A percentile compares a stretch with the other conserved stretches of the same genome.
These are phyloP conservation scores for Heliconius nattereri DNA, from an alignment of 1,140 invertebrate genomes.

Conservation along the genomic window DNA sequence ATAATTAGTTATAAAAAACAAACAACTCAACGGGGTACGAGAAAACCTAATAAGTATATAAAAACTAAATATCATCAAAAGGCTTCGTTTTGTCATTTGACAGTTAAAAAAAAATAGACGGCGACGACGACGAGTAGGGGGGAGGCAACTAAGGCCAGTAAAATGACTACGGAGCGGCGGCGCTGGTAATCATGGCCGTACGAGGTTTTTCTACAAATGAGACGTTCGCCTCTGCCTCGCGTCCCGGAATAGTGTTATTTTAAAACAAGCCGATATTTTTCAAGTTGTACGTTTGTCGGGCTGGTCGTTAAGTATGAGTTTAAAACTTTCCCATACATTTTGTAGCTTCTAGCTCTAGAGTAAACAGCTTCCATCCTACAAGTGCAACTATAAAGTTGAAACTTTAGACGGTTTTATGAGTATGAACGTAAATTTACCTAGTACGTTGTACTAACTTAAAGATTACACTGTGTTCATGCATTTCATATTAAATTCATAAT, in stretches of 20 bases:
- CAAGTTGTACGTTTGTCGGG: slow-evolving; percentile 18
- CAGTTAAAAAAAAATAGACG: slow-evolving; percentile 49
- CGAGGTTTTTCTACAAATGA: slow-evolving; percentile 63
- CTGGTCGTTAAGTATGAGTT: slow-evolving; percentile 1
- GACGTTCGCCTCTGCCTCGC: slow-evolving; percentile 51
- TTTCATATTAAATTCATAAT: not conserved
- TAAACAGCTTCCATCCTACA: slow-evolving; percentile 16
- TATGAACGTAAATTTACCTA: slow-evolving; percentile 26
- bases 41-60: slow-evolving; percentile 23
- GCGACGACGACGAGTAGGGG: slow-evolving; percentile 28
- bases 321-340: slow-evolving; percentile 21
- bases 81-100: slow-evolving; percentile 49
- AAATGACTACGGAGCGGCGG: slow-evolving; percentile 45
- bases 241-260: slow-evolving; percentile 30
- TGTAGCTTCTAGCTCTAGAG: slow-evolving; percentile 25
- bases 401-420: slow-evolving; percentile 32
- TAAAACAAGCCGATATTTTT: slow-evolving; percentile 26
- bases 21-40: slow-evolving; percentile 4
- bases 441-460: slow-evolving; percentile 23
- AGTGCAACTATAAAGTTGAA: slow-evolving; percentile 25
- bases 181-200: slow-evolving; percentile 56
- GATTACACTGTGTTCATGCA: not conserved
- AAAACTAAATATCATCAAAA: slow-evolving; percentile 47
- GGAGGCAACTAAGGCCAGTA: slow-evolving; percentile 48
- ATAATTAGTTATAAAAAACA: not conserved